These are phyloP conservation scores for Yponomeuta plumbellus DNA, from an alignment of 2,888 invertebrate species.

Conservation along the genomic window DNA sequence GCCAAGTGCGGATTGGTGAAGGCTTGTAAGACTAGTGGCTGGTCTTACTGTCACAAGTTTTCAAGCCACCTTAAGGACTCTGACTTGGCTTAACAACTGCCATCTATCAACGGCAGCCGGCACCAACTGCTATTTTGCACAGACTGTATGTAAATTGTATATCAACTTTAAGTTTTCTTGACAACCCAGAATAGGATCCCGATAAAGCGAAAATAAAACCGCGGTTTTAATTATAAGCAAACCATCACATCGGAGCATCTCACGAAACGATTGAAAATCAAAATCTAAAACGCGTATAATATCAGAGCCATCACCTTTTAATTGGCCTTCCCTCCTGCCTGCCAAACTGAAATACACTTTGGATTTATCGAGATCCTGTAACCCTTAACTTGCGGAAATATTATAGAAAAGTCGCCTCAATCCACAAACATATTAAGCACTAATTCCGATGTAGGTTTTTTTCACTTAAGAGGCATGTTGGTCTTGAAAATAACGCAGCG, in stretches of 20 bases:
- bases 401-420: constrained; percentile 25
- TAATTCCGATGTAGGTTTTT: constrained; percentile 25
- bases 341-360: constrained; percentile 36
- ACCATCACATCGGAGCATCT: constrained; percentile 50
- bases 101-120: too few relatives aligned
- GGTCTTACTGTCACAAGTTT: too few relatives aligned
- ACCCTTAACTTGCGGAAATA: constrained; percentile 31
- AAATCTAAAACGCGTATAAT: constrained; percentile 63
- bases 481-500: constrained; percentile 59
- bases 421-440: constrained; percentile 14
- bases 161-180: too few relatives aligned
- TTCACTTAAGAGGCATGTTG: constrained; percentile 39
- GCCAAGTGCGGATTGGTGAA: too few relatives aligned
- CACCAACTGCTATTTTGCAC: too few relatives aligned
- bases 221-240: constrained; percentile 72
- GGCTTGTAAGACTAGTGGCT: too few relatives aligned
- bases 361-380: constrained; percentile 16
- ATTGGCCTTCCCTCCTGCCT: constrained; percentile 59
- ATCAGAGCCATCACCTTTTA: constrained; percentile 65
- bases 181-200: neutral
- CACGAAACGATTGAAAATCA: constrained; percentile 70
- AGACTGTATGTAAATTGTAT: too few relatives aligned
- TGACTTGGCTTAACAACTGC: too few relatives aligned
- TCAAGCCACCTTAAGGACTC: too few relatives aligned
- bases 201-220: constrained; percentile 33